A percentile compares a stretch with the other conserved stretches of the same genome.
Conservation (phyloP, 1,140 invertebrate genomes). For the Maconellicoccus hirsutus region DNA sequence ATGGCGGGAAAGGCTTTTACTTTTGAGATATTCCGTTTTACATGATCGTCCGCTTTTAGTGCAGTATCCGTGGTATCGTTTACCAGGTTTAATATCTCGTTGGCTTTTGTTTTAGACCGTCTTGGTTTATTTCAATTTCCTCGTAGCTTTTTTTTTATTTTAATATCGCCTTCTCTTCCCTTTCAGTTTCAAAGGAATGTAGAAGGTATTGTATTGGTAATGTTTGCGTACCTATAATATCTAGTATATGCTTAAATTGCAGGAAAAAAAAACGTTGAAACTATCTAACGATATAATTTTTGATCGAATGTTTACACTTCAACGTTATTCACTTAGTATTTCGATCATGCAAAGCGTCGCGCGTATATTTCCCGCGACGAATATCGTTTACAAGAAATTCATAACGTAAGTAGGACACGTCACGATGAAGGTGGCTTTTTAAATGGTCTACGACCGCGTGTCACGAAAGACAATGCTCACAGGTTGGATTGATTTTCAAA, state of each 20-base stretch:
- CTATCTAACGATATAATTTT: too few species aligned
- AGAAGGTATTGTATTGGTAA: too few species aligned
- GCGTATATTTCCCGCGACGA: too few species aligned
- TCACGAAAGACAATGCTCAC: neutral
- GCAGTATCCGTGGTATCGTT: neutral
- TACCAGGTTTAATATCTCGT: neutral
- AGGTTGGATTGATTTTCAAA: neutral
- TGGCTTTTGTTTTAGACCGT: neutral
- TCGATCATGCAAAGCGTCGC: too few species aligned
- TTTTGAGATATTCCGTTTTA: conserved; percentile 16
- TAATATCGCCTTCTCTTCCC: too few species aligned
- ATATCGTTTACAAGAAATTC: too few species aligned
- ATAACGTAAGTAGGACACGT: too few species aligned
- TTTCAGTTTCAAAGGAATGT: too few species aligned
- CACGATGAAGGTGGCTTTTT: neutral
- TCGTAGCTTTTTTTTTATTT: neutral
- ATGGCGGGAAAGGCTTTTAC: conserved; percentile 13
- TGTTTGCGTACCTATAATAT: neutral
- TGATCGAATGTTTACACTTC: too few species aligned
- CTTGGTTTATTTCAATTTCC: neutral
- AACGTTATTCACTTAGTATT: too few species aligned
- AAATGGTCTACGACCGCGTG: neutral
- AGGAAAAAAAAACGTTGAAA: too few species aligned
- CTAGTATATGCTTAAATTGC: too few species aligned
- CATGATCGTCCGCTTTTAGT: neutral